Base-by-base conservation (phyloP, 1,140 invertebrate species). In the Caerostris darwini region DNA sequence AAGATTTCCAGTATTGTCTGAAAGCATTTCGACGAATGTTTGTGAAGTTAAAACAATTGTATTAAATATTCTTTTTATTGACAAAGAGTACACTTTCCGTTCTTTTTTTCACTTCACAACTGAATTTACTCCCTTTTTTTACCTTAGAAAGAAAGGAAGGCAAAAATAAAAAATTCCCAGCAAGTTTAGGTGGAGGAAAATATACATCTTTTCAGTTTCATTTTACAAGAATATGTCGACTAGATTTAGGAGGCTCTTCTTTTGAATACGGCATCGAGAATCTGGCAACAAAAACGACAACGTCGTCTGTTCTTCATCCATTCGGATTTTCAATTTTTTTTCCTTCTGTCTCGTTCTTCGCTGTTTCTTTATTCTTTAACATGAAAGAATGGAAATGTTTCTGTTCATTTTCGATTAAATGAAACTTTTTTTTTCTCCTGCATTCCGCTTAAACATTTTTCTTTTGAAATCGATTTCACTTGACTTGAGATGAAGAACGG, bases 381-480 rank as follows among this genome's bases (percentile, higher is more conserved):
- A 64, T 64, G 61, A 64, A 64, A 64, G 61, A 64, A 64, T 64
- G 61, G 61, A 64, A 64, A 64, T 64, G 61, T n/a, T 64, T 64
- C 61, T 64, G 61, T 64, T 64, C 61, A 64, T 17, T 64, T 64
- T 64, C 61, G 61, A 64, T 64, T 64, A 64, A 64, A 64, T 64
- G 61, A 64, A 12, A 58, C 58, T 58, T 64, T 64, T 64, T 64
- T 64, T 64, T 14, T 61, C 17, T 10, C n/a, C n/a, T n/a, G n/a
- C n/a, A n/a, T n/a, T n/a, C 61, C n/a, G 4, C n/a, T 17, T 64
- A 64, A 64, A 64, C 61, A 64, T 64, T 12, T n/a, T 64, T 17
- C 61, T 64, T 64, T 64, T 64, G 61, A 64, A 64, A 64, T 64
- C 61, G 61, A 64, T 64, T 64, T 64, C 61, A 64, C 12, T 64